phyloP scores from a whole-genome alignment of 2,888 invertebrate species.

The Cheilosia variabilis region DNA sequence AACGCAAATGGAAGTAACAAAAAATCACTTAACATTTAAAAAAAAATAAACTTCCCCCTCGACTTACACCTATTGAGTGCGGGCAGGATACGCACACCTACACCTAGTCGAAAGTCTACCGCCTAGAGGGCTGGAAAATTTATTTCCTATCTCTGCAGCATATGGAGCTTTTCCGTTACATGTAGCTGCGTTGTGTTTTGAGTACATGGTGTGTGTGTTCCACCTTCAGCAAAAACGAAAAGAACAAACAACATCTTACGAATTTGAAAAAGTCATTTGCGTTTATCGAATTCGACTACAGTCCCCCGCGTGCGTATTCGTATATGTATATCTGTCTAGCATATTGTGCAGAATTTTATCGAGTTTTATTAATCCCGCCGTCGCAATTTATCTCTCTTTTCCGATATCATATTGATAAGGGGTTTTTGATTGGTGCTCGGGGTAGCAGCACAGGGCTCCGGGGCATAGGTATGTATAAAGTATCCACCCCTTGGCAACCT shows the following conservation, averaged over 20 bases:
- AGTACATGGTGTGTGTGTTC: neutral
- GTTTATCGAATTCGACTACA: constrained; percentile 52
- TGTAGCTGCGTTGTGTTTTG: neutral
- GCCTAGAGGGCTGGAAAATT: constrained; percentile 62
- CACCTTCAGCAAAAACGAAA: constrained; percentile 14
- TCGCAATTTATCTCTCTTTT: constrained; percentile 27
- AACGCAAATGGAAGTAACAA: constrained; percentile 71
- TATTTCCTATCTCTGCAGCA: constrained; percentile 63
- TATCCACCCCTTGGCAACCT: constrained; percentile 30
- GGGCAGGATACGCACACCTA: neutral
- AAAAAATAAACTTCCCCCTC: constrained; percentile 18
- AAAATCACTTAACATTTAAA: constrained; percentile 75
- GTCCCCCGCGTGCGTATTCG: neutral
- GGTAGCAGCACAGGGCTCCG: neutral
- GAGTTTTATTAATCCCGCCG: constrained; percentile 63
- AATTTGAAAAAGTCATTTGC: constrained; percentile 69
- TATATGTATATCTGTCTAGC: constrained; percentile 38
- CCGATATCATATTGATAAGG: constrained; percentile 65
- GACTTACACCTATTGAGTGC: constrained; percentile 50
- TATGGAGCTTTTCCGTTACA: constrained; percentile 45
- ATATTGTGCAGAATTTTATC: constrained; percentile 67
- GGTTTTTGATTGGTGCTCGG: constrained; percentile 57
- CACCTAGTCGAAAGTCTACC: constrained; percentile 41
- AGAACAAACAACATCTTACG: constrained; percentile 47
- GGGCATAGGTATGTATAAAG: constrained; percentile 1